A percentile compares a stretch with the other conserved stretches of the same genome.
These are phyloP conservation scores for Elysia crispata DNA, from an alignment of 2,888 invertebrate genomes.

Conservation along the genomic window DNA sequence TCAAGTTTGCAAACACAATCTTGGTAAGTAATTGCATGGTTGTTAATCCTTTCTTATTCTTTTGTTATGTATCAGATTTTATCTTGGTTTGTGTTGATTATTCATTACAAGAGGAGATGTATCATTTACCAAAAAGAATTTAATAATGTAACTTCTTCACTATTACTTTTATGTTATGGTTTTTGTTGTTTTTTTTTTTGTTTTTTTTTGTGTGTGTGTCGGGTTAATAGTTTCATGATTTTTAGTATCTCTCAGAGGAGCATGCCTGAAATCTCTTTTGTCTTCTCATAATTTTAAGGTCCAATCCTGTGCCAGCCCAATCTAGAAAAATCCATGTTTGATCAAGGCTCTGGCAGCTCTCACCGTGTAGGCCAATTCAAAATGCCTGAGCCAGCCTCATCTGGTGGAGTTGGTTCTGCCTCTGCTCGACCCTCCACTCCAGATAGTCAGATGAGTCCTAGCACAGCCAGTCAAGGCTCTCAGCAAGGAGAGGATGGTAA, in stretches of 20 bases:
- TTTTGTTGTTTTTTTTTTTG: no score
- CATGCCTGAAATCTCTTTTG: no score
- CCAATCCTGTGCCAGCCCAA: conserved; percentile 87
- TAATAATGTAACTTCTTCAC: no score
- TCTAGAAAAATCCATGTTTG: conserved; percentile 82
- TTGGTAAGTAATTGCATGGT: conserved; percentile 76
- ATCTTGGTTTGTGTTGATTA: no score
- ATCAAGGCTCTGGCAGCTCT: conserved; percentile 52
- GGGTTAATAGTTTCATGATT: no score
- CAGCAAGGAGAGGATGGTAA: conserved; percentile 26
- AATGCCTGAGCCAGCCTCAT: conserved; percentile 57
- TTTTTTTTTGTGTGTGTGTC: no score
- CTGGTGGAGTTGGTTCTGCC: not conserved
- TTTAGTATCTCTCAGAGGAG: no score
- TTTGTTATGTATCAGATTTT: no score
- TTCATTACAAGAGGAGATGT: no score
- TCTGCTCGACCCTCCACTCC: conserved; percentile 54
- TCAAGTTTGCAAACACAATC: conserved; percentile 86
- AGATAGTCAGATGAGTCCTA: conserved; percentile 55
- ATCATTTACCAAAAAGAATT: no score
- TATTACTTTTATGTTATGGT: no score
- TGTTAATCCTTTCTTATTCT: no score
- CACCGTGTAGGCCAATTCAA: conserved; percentile 54
- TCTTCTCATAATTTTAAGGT: conserved; percentile 75
- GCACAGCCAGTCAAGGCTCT: conserved; percentile 6